Base-by-base conservation (phyloP, 2,113 vertebrate genomes). In the Epinephelus fuscoguttatus region DNA sequence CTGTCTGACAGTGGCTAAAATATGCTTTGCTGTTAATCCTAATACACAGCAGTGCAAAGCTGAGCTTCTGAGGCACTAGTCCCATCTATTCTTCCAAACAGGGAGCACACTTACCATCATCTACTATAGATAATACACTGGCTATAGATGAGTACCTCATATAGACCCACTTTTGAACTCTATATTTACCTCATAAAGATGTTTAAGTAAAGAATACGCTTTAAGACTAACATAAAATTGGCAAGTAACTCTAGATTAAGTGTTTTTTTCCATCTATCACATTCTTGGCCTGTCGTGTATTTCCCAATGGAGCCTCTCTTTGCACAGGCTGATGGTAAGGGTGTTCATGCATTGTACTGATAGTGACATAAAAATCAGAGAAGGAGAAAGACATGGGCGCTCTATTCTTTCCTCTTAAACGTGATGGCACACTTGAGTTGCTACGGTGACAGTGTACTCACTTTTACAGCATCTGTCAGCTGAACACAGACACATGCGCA, bases 391-490 rank as follows among this genome's bases (percentile, higher is more conserved):
- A 73, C 73, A 53, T 6, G 53, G 25, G n/a, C 3, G 25, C n/a
- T 74, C 63, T 57, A 1, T 68, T 80, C 33, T 67, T 19, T 70
- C 21, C 23, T 8, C 76, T 45, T 55, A 18, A 74, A 66, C 55
- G 45, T 47, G 23, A 83, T 13, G 2, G 53, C 66, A 66, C 60
- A 66, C 56, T 78, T 47, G 75, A 79, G 85, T 87, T 89, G 84
- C 84, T 78, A 86, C 78, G 12, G 91, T 7, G 10, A 88, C 86
- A 70, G 55, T 57, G 53, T 83, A 70, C 69, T 81, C 56, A 85
- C 68, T 82, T 84, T 83, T 77, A 78, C 81, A 80, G 85, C 90
- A 82, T 82, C 82, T 86, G 84, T 81, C 67, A 73, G 64, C 37
- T 45, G 45, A 84, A 52, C 72, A 55, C 56, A 52, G 25, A 27